A percentile compares a stretch with the other conserved stretches of the same genome.
Conservation (phyloP, 2,888 invertebrate genomes). For the Lasioglossum lativentre region DNA sequence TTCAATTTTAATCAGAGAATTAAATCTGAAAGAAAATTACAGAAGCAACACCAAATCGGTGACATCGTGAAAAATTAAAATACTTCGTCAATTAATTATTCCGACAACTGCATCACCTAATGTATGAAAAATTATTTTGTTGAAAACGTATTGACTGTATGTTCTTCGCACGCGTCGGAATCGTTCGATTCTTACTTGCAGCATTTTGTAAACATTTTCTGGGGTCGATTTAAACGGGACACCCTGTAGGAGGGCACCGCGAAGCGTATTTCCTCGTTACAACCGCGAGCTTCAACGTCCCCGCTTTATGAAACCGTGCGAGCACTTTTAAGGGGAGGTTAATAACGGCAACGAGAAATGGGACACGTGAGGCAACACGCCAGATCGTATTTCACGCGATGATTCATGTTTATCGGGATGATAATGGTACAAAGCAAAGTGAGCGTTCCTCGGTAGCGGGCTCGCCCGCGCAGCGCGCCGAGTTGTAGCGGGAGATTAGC, state of each 20-base stretch:
- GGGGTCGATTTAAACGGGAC: background rate
- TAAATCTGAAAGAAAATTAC: background rate
- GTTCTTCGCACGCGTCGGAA: background rate
- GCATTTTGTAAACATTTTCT: background rate
- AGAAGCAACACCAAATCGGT: background rate
- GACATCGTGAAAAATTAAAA: background rate
- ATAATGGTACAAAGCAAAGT: background rate
- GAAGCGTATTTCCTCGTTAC: background rate
- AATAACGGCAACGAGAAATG: background rate
- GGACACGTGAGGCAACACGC: background rate
- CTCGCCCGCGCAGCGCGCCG: background rate
- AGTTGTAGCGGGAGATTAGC: slow-evolving; percentile 9
- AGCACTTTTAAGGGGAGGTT: background rate
- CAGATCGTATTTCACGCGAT: slow-evolving; percentile 14
- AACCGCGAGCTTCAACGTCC: background rate
- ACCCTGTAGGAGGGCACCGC: background rate
- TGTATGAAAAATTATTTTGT: background rate
- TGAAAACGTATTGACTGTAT: background rate
- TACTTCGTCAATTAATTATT: no score
- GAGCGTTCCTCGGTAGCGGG: background rate
- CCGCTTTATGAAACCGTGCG: background rate
- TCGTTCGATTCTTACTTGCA: background rate
- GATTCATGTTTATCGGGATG: slow-evolving; percentile 11
- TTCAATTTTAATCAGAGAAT: no score
- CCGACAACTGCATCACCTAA: background rate